Conservation (phyloP, 2,888 invertebrate genomes). For the Suillia variegata region DNA sequence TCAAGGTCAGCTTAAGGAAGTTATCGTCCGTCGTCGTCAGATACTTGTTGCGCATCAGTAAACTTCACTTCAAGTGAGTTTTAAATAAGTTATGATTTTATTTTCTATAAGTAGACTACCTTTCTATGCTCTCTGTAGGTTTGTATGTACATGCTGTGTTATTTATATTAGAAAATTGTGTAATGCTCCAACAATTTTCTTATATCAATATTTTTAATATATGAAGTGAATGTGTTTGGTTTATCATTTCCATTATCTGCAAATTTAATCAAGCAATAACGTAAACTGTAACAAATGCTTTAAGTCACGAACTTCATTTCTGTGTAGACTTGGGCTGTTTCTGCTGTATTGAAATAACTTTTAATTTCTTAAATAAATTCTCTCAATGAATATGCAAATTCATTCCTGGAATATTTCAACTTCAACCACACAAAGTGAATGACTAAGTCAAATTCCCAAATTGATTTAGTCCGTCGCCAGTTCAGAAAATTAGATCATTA, state of each 20-base stretch:
- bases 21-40: slow-evolving; percentile 35
- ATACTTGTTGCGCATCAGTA: slow-evolving; percentile 47
- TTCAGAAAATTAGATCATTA: slow-evolving; percentile 14
- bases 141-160: slow-evolving; percentile 22
- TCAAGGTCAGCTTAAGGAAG: slow-evolving; percentile 53
- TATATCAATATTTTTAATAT: background rate
- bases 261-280: too few relatives aligned
- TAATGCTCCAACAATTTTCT: slow-evolving; percentile 43
- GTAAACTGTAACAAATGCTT: background rate
- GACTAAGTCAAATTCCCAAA: background rate
- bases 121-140: too few relatives aligned
- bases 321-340: background rate
- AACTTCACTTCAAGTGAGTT: slow-evolving; percentile 34
- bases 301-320: background rate
- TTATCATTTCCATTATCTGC: background rate
- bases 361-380: background rate
- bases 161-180: slow-evolving; percentile 43
- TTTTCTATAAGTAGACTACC: too few relatives aligned
- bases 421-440: background rate
- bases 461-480: background rate
- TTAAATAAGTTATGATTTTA: slow-evolving; percentile 44
- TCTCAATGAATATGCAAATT: background rate
- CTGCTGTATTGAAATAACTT: background rate
- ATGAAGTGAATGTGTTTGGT: background rate
- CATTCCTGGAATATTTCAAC: background rate